These are phyloP conservation scores for Hypomecis atomaria DNA, from an alignment of 2,888 invertebrate genomes.

Conservation along the genomic window DNA sequence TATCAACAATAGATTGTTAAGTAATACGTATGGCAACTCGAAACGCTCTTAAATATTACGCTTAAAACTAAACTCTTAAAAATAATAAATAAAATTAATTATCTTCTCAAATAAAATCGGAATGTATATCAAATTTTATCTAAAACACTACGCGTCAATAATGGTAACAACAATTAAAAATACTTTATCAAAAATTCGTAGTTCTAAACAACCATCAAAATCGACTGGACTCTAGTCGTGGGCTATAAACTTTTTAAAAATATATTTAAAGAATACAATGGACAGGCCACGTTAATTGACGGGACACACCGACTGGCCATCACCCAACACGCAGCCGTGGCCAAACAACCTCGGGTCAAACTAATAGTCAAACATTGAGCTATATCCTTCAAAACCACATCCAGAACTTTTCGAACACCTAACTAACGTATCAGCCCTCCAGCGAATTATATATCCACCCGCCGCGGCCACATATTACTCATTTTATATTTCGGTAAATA, in stretches of 20 bases:
- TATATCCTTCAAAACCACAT: slow-evolving; percentile 34
- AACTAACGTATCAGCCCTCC: slow-evolving; percentile 26
- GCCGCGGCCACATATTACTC: neutral
- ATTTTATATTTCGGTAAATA: no score
- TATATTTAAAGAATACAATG: slow-evolving; percentile 73
- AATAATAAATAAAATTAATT: slow-evolving; percentile 62
- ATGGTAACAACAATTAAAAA: slow-evolving; percentile 79
- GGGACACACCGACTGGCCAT: slow-evolving; percentile 64
- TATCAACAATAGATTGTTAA: slow-evolving; percentile 54
- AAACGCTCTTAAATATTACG: slow-evolving; percentile 57
- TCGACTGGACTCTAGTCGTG: slow-evolving; percentile 50
- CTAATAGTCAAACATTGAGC: slow-evolving; percentile 64
- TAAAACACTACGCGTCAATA: slow-evolving; percentile 59
- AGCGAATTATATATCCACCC: slow-evolving; percentile 1
- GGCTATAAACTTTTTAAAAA: slow-evolving; percentile 67
- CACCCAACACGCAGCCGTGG: slow-evolving; percentile 52
- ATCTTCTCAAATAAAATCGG: slow-evolving; percentile 66
- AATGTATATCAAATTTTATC: slow-evolving; percentile 58
- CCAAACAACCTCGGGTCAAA: slow-evolving; percentile 46
- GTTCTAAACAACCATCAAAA: slow-evolving; percentile 62
- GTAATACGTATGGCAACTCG: slow-evolving; percentile 78
- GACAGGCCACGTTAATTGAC: slow-evolving; percentile 79
- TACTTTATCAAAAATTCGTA: slow-evolving; percentile 64
- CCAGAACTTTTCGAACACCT: slow-evolving; percentile 33
- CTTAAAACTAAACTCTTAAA: slow-evolving; percentile 57